Conservation (phyloP, 2,113 vertebrate genomes). For the Polyodon spathula region DNA sequence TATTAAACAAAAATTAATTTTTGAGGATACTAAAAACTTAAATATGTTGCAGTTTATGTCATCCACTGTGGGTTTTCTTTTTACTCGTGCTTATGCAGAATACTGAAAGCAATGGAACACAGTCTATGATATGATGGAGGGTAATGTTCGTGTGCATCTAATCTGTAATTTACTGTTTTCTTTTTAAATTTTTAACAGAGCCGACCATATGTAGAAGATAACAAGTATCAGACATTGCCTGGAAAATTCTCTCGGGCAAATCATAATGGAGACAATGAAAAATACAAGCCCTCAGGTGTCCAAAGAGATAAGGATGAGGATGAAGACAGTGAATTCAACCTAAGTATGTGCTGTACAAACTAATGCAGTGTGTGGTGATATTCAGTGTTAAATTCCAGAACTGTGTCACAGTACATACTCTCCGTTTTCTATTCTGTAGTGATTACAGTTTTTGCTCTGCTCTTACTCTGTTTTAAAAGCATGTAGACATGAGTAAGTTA, state of each 20-base stretch:
- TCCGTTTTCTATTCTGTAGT: not conserved
- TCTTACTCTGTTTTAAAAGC: not conserved
- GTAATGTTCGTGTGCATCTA: constrained; percentile 5
- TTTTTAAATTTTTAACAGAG: constrained; percentile 39
- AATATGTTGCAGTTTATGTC: too few species aligned
- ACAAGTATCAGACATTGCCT: constrained; percentile 69
- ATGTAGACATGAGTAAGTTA: not conserved
- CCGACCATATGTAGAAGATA: constrained; percentile 39
- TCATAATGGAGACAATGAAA: constrained; percentile 60
- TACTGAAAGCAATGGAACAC: too few species aligned
- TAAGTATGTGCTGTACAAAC: constrained; percentile 51
- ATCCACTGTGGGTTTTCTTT: too few species aligned
- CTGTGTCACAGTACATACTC: too few species aligned
- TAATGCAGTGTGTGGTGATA: too few species aligned
- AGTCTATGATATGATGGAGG: too few species aligned
- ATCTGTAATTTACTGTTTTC: constrained; percentile 14
- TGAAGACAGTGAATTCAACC: constrained; percentile 46
- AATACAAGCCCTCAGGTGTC: constrained; percentile 29
- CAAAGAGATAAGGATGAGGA: constrained; percentile 39
- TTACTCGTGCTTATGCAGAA: too few species aligned
- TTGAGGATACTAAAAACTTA: too few species aligned
- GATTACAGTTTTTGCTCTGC: not conserved
- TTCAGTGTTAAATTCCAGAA: too few species aligned
- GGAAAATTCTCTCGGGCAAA: constrained; percentile 54
- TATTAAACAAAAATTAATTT: too few species aligned